These are phyloP conservation scores for Leucania comma DNA, from an alignment of 2,888 invertebrate species.

Conservation along the genomic window DNA sequence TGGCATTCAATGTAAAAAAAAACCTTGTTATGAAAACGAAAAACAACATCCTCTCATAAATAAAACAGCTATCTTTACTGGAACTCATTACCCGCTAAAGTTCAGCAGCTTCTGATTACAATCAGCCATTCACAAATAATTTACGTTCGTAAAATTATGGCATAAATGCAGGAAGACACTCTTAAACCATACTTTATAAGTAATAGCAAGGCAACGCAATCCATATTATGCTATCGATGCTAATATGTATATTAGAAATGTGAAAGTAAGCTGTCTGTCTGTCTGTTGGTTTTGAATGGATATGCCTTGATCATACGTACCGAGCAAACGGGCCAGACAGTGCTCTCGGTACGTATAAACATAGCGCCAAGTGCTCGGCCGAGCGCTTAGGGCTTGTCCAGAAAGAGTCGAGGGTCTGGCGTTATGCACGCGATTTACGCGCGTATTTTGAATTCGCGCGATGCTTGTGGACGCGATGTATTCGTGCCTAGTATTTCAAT, in stretches of 20 bases:
- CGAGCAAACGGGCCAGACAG: too few relatives aligned
- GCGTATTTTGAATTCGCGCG: too few relatives aligned
- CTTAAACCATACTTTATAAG: conserved; percentile 12
- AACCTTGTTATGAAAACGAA: conserved; percentile 4
- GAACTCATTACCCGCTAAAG: conserved; percentile 35
- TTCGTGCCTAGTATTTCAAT: too few relatives aligned
- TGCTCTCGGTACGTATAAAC: too few relatives aligned
- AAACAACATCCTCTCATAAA: conserved; percentile 5
- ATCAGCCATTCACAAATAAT: conserved; percentile 35
- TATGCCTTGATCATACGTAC: too few relatives aligned
- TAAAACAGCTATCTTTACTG: conserved; percentile 11
- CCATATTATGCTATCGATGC: neutral
- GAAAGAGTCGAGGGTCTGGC: too few relatives aligned
- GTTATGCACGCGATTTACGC: too few relatives aligned
- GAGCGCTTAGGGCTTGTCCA: too few relatives aligned
- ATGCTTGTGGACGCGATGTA: too few relatives aligned
- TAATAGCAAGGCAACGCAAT: conserved; percentile 16
- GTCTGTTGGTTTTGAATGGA: too few relatives aligned
- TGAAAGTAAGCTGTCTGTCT: neutral
- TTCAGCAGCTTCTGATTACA: conserved; percentile 49
- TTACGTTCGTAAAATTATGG: conserved; percentile 17
- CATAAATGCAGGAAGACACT: conserved; percentile 22
- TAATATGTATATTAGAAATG: too few relatives aligned
- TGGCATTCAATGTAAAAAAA: neutral
- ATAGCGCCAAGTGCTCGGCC: too few relatives aligned